Base-by-base conservation (phyloP, 2,113 vertebrate genomes). In the Telmatochromis brichardi region DNA sequence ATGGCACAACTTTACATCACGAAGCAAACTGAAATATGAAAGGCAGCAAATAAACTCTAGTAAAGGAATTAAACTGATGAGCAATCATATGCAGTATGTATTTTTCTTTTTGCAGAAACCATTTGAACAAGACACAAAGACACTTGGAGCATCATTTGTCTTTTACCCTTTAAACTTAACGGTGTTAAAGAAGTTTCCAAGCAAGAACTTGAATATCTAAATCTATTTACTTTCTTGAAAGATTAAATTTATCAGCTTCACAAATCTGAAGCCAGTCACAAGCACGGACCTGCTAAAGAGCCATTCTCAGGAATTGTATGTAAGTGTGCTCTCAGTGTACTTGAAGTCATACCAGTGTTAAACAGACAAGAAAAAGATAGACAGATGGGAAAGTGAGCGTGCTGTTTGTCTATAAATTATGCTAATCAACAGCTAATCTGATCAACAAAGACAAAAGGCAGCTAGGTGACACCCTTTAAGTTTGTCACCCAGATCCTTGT, bases 1-100 rank as follows among this genome's bases (percentile, higher is more conserved):
- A 94, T 95, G 95, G 95, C 95, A 96, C 95, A 81, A 91, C 26
- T 92, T 91, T 81, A 92, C 83, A 86, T 89, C 54, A 91, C 86
- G 76, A 84, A 90, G 86, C 40, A 90, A 85, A 82, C 2, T 50
- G 60, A 92, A 87, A 86, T 37, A 54, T 80, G 84, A 40, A 76
- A 83, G 53, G n/a, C 71, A 50, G 71, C 71, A 78, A 78, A 89
- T 57, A 31, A 88, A 86, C 71, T 71, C 33, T 26, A 89, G 33
- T 9, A 83, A 85, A 90, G 80, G 79, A 37, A 65, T 80, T 17
- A 14, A 87, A 88, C 50, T 53, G 58, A 88, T 19, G 10, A 82
- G 28, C 35, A 19, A 81, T 89, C 47, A 88, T 78, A 90, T 78
- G 80, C 55, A 86, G 81, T 89, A 63, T 76, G 17, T 28, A 31